Evolutionary conservation across 1,140 invertebrate species (phyloP).

Genomic region (Manduca sexta): DNA sequence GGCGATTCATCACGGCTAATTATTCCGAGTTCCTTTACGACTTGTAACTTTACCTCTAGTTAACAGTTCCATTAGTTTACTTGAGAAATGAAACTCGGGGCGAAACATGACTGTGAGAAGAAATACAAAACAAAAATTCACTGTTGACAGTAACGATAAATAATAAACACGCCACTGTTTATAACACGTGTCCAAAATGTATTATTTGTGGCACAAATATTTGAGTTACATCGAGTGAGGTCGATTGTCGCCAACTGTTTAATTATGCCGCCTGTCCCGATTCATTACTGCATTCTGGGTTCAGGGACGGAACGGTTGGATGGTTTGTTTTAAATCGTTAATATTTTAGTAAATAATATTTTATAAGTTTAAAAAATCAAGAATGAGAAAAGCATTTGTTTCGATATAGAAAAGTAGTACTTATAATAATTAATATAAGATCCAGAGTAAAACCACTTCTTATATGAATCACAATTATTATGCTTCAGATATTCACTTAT

Average conservation of each 20-base stretch:
- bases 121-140: not conserved
- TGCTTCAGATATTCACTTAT: too few species aligned
- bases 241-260: conserved; percentile 61
- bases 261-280: conserved; percentile 63
- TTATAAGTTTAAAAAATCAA: too few species aligned
- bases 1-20: too few species aligned
- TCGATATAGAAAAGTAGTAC: too few species aligned
- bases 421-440: too few species aligned
- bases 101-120: conserved; percentile 34
- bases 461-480: too few species aligned
- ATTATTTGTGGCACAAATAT: conserved; percentile 12
- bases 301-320: conserved; percentile 37
- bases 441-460: too few species aligned
- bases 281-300: conserved; percentile 60
- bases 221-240: conserved; percentile 39
- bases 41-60: conserved; percentile 41
- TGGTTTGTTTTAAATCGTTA: too few species aligned
- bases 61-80: conserved; percentile 57
- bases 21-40: too few species aligned
- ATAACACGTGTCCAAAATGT: not conserved
- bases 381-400: too few species aligned
- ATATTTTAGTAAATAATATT: too few species aligned
- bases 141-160: not conserved
- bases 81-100: conserved; percentile 65
- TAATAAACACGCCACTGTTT: too few species aligned